Evolutionary conservation across 2,888 invertebrate genomes (phyloP), one percentile per base, ranked within the genome.

Genomic region (Heteromyza rotundicornis): DNA sequence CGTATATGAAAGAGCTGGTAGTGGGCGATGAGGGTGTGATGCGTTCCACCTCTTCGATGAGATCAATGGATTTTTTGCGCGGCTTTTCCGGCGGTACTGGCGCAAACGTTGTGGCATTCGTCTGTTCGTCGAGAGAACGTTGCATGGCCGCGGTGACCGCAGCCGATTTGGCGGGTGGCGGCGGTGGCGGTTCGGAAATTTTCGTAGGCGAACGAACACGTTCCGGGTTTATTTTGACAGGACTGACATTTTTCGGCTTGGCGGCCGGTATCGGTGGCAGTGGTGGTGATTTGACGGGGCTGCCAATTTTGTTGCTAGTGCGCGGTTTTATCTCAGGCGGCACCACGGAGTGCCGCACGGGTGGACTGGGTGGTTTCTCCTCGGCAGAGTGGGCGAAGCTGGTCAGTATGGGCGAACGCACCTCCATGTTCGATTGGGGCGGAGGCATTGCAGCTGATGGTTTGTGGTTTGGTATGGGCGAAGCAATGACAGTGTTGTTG

Each of bases 241-340:
- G 80, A 66, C 81, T 82, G 51, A 82, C 68, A 60, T 77, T 81
- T 70, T 80, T 81, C 67, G 82, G 81, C 68, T 83, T 83, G 35
- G 74, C 75, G 35, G 80, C 77, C 60, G 83, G 82, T 68, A 83
- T 80, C 2, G 81, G 80, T 58, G 83, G 82, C 69, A 82, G 66
- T 55, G 83, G 81, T 17, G 82, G 81, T 56, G 82, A 82, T 68
- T 82, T 81, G 0, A 80, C 78, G 2, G 84, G 84, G 61, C 84
- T 83, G 49, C 81, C 80, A 27, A 81, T 77, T 64, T 82, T 77
- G 51, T 74, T 79, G 10, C 71, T 73, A 56, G 80, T 82, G 20
- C 83, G 74, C 24, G 84, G 84, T 61, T 82, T 84, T 2, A 84
- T 82, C 70, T 83, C 84, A 1, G 84, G 83, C 66, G 83, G 84